phyloP scores from a whole-genome alignment of 2,113 vertebrate genomes.

The Notarius quadriscutis region DNA sequence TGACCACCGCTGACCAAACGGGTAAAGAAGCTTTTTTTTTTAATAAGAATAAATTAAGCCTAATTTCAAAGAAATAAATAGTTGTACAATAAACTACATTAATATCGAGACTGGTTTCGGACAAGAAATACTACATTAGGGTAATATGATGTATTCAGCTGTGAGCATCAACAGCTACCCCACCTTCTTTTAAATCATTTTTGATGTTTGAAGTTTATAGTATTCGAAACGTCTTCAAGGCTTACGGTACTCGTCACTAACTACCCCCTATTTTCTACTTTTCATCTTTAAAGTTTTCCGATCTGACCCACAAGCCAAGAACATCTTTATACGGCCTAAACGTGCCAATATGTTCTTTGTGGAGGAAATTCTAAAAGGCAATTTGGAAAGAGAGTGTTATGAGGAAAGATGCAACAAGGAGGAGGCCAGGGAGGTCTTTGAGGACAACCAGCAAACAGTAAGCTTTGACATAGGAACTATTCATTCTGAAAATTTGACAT shows the following conservation, averaged over 20 bases:
- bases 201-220: neutral
- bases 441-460: conserved; percentile 73
- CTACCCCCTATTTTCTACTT: neutral
- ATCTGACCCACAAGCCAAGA: conserved; percentile 20
- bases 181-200: neutral
- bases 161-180: neutral
- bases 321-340: conserved; percentile 74
- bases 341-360: conserved; percentile 73
- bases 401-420: conserved; percentile 84
- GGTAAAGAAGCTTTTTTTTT: conserved; percentile 55
- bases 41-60: neutral
- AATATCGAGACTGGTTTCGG: neutral
- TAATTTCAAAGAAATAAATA: neutral
- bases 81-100: neutral
- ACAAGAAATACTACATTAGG: neutral
- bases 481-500: neutral
- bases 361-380: conserved; percentile 84
- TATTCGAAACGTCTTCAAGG: neutral
- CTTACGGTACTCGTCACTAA: neutral
- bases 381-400: conserved; percentile 85
- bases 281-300: conserved; percentile 73
- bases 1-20: conserved; percentile 43
- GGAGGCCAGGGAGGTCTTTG: conserved; percentile 88
- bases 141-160: neutral
- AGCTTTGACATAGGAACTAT: conserved; percentile 45